Evolutionary conservation across 2,797 vertebrate genomes (phyloP).

Genomic region (Muraenolepis orangiensis): DNA sequence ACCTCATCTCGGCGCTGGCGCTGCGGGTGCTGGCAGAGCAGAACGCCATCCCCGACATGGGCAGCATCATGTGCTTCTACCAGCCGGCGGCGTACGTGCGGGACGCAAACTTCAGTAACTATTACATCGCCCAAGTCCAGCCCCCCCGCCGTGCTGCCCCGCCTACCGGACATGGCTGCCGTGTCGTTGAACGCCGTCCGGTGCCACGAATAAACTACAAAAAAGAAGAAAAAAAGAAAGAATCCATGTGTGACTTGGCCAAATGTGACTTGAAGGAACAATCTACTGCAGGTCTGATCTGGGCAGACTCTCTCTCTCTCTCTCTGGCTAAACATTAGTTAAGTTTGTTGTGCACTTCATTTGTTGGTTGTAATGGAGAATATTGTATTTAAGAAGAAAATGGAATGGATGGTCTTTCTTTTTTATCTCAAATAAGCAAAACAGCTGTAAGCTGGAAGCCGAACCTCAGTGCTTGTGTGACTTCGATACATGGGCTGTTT

Average conservation of each 20-base stretch:
- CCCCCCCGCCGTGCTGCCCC: slow-evolving; percentile 89
- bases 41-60: slow-evolving; percentile 97
- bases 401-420: slow-evolving; percentile 48
- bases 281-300: slow-evolving; percentile 75
- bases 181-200: slow-evolving; percentile 90
- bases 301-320: slow-evolving; percentile 56
- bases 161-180: slow-evolving; percentile 97
- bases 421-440: slow-evolving; percentile 42
- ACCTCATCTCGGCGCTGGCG: slow-evolving; percentile 95
- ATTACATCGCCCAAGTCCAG: slow-evolving; percentile 97
- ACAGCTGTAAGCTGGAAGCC: slow-evolving; percentile 52
- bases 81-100: slow-evolving; percentile 97
- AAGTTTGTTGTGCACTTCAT: slow-evolving; percentile 71
- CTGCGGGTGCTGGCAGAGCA: slow-evolving; percentile 95
- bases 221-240: slow-evolving; percentile 21
- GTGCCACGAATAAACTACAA: slow-evolving; percentile 23
- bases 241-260: slow-evolving; percentile 52
- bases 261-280: slow-evolving; percentile 72
- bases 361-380: slow-evolving; percentile 70
- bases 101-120: slow-evolving; percentile 98
- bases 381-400: slow-evolving; percentile 59
- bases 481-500: slow-evolving; percentile 65
- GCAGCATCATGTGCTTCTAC: slow-evolving; percentile 98
- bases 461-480: slow-evolving; percentile 49
- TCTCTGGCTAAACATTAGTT: slow-evolving; percentile 63